phyloP scores from a whole-genome alignment of 1,140 invertebrate species.

The Brachionus manjavacas region DNA sequence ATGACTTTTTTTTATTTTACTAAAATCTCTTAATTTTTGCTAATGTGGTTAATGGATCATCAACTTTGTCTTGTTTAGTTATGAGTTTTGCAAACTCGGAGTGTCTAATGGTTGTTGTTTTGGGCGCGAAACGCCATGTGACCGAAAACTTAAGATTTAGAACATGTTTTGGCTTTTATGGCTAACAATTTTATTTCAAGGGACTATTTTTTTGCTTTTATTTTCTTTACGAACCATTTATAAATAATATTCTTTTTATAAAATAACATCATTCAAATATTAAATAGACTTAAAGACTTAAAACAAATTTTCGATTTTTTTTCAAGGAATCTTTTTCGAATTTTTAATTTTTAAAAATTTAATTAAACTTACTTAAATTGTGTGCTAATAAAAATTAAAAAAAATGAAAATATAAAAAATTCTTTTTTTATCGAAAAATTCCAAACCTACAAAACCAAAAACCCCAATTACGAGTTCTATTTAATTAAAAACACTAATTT shows the following conservation, averaged over 20 bases:
- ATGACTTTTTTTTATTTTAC: constrained; percentile 1
- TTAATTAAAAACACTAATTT: not conserved
- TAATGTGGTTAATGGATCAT: not conserved
- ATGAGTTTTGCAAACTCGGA: not conserved
- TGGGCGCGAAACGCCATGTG: not conserved
- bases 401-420: constrained; percentile 1
- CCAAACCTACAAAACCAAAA: too few relatives aligned
- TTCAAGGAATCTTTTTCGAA: constrained; percentile 8
- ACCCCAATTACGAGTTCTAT: too few relatives aligned
- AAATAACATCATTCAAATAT: not conserved
- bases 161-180: not conserved
- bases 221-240: not conserved
- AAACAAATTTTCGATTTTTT: not conserved
- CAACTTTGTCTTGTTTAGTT: constrained; percentile 4
- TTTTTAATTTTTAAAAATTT: constrained; percentile 10
- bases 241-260: not conserved
- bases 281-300: not conserved
- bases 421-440: not conserved
- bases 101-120: constrained; percentile 15
- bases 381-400: constrained; percentile 37
- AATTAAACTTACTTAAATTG: constrained; percentile 23
- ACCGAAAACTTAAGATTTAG: not conserved
- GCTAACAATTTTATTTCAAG: not conserved
- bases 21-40: not conserved
- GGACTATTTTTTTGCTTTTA: not conserved